Conservation (phyloP, 2,113 vertebrate genomes). For the Coregonus clupeaformis region DNA sequence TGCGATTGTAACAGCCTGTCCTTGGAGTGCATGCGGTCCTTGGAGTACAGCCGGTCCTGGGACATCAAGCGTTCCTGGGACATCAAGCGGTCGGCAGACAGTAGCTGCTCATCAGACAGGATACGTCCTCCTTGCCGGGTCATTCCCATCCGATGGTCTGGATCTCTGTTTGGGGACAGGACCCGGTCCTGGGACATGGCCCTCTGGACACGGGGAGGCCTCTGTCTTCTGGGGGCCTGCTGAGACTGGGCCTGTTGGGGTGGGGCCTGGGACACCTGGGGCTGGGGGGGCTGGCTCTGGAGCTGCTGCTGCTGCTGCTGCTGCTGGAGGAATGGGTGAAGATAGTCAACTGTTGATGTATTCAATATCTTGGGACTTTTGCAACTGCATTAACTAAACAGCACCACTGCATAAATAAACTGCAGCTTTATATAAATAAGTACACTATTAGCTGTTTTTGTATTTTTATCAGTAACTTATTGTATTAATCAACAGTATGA, state of each 20-base stretch:
- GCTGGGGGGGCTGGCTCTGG: constrained; percentile 48
- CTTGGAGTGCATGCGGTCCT: constrained; percentile 92
- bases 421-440: too few species aligned
- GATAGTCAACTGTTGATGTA: neutral
- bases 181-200: constrained; percentile 98
- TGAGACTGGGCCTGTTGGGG: constrained; percentile 64
- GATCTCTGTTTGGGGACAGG: constrained; percentile 82
- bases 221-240: constrained; percentile 76
- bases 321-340: constrained; percentile 45
- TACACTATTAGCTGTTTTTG: too few species aligned
- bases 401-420: neutral
- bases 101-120: constrained; percentile 90
- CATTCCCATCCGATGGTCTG: constrained; percentile 78
- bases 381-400: neutral
- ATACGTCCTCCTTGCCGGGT: constrained; percentile 83
- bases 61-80: constrained; percentile 88
- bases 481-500: too few species aligned
- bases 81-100: constrained; percentile 81
- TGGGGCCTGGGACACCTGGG: constrained; percentile 61
- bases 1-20: constrained; percentile 84
- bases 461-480: too few species aligned
- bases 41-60: constrained; percentile 89
- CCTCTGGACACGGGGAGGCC: constrained; percentile 88
- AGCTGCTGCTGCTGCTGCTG: constrained; percentile 44
- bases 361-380: neutral